These are phyloP conservation scores for Lasiommata megera DNA, from an alignment of 2,888 invertebrate genomes.

Conservation along the genomic window DNA sequence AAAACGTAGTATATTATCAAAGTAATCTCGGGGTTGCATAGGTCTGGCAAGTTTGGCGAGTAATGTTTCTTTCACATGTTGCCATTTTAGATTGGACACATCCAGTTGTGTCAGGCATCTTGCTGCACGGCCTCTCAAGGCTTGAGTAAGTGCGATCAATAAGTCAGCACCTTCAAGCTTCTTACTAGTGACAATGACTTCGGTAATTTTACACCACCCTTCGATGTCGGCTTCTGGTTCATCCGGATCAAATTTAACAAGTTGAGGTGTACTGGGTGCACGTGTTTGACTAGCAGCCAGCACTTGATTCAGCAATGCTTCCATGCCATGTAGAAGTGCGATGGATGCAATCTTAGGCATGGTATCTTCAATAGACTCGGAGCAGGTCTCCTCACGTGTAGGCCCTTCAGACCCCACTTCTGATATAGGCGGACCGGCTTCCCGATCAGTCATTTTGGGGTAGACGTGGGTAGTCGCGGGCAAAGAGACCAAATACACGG, in stretches of 20 bases:
- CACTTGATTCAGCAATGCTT: no score
- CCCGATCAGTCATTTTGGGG: no score
- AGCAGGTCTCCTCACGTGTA: no score
- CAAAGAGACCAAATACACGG: no score
- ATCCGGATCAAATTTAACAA: conserved; percentile 35
- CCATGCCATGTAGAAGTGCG: no score
- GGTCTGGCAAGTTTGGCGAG: conserved; percentile 36
- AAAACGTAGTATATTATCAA: conserved; percentile 34
- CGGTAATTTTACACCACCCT: conserved; percentile 35
- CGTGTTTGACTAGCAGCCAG: no score
- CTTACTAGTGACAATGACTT: conserved; percentile 24
- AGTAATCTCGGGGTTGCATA: conserved; percentile 35
- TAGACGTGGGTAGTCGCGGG: no score
- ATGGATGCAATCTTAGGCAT: no score
- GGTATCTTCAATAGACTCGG: no score
- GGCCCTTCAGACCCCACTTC: no score
- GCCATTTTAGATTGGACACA: conserved; percentile 29
- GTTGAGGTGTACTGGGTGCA: no score
- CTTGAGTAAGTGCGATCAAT: conserved; percentile 31
- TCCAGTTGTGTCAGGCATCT: conserved; percentile 33
- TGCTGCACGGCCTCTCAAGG: conserved; percentile 36
- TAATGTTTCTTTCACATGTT: conserved; percentile 30
- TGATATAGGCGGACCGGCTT: no score
- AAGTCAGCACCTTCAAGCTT: conserved; percentile 33
- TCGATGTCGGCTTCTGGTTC: conserved; percentile 32